These are phyloP conservation scores for Aurelia coerulea DNA, from an alignment of 30 jellyfish, hydroid and myxozoan genomes.

Conservation along the genomic window DNA sequence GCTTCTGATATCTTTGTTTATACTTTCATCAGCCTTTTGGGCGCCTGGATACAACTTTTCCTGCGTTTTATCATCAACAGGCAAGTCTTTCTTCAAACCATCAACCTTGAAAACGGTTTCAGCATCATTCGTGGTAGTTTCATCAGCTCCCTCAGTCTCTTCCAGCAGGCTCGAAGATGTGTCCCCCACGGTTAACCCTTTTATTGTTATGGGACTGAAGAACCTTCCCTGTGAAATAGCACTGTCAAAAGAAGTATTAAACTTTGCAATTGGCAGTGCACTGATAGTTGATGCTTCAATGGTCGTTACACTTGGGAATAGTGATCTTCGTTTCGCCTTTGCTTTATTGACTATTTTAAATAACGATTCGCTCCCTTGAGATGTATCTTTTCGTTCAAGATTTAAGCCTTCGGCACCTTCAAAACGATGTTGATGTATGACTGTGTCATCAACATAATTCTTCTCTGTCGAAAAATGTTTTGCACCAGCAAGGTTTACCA, in stretches of 20 bases:
- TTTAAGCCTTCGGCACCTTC: too few species aligned
- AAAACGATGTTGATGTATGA: too few species aligned
- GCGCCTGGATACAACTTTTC: background rate
- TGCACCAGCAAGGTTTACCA: too few species aligned
- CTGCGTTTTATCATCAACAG: background rate
- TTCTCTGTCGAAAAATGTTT: too few species aligned
- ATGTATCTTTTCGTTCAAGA: too few species aligned
- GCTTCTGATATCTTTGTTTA: background rate
- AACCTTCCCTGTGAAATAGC: background rate
- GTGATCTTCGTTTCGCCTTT: background rate
- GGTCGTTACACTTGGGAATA: background rate
- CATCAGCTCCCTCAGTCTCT: background rate
- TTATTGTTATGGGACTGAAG: background rate
- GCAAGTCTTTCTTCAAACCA: background rate
- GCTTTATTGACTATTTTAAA: too few species aligned
- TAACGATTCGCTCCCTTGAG: too few species aligned
- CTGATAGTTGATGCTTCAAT: background rate
- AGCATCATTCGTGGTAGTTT: background rate
- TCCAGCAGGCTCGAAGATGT: background rate
- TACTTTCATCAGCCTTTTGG: background rate
- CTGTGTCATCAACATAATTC: too few species aligned
- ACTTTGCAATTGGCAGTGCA: background rate
- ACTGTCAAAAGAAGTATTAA: background rate
- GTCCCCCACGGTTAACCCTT: conserved; percentile 4
- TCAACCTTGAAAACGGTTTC: background rate